A percentile compares a stretch with the other conserved stretches of the same genome.
Conservation (phyloP, 2,797 vertebrate genomes). For the Notolabrus celidotus region DNA sequence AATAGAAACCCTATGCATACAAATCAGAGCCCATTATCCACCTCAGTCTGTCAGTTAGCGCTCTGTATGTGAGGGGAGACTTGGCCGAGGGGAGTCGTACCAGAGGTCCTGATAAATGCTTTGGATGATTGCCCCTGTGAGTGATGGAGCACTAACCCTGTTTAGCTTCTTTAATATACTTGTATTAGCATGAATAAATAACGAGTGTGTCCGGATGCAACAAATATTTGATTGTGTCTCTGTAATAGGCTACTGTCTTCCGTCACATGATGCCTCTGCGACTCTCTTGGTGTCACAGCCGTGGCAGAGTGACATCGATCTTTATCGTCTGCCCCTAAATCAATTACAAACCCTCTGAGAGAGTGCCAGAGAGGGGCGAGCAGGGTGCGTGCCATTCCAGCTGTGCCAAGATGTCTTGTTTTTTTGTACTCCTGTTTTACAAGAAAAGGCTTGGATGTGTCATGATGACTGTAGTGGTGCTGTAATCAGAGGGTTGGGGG, state of each 20-base stretch:
- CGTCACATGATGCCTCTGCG: constrained; percentile 91
- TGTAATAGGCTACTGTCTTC: constrained; percentile 93
- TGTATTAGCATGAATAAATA: constrained; percentile 99
- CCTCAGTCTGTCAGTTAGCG: constrained; percentile 74
- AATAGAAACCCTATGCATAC: constrained; percentile 66
- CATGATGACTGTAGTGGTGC: constrained; percentile 4
- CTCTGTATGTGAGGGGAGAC: constrained; percentile 48
- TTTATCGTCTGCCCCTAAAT: constrained; percentile 91
- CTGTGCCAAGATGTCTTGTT: constrained; percentile 48
- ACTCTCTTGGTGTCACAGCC: constrained; percentile 94
- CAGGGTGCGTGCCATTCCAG: constrained; percentile 47
- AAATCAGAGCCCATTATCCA: constrained; percentile 78
- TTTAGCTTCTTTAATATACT: constrained; percentile 99
- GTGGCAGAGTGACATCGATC: constrained; percentile 89
- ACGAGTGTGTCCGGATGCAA: constrained; percentile 93
- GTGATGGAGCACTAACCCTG: constrained; percentile 95
- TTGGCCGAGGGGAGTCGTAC: constrained; percentile 72
- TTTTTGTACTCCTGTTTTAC: constrained; percentile 30
- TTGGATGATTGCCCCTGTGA: constrained; percentile 94
- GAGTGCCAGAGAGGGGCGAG: constrained; percentile 62
- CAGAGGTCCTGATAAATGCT: constrained; percentile 92
- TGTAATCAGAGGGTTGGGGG: neutral
- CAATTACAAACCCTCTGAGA: constrained; percentile 82
- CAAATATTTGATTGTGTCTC: constrained; percentile 98
- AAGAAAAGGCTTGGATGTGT: constrained; percentile 9